A percentile compares a stretch with the other conserved stretches of the same genome.
Evolutionary conservation across 1,140 invertebrate species (phyloP).

Genomic region (Lineus longissimus): DNA sequence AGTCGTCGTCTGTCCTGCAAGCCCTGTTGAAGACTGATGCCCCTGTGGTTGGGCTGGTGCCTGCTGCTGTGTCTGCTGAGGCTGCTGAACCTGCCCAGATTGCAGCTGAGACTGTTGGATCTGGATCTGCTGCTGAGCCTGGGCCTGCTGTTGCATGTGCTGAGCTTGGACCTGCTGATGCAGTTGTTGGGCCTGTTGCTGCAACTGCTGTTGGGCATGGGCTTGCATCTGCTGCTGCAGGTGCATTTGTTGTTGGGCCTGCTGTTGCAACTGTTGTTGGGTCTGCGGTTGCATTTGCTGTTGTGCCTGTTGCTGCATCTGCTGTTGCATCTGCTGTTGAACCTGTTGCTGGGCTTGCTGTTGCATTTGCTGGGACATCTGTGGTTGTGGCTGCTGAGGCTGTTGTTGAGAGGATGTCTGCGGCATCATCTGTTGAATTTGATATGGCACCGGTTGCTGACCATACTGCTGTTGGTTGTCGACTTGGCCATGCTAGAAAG

Average conservation of each 20-base stretch:
- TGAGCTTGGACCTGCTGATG: constrained; percentile 4
- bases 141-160: constrained; percentile 15
- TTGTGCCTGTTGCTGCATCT: neutral
- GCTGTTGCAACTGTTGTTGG: neutral
- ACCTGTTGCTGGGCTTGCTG: neutral
- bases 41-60: too few species aligned
- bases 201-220: constrained; percentile 10
- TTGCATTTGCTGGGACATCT: constrained; percentile 11
- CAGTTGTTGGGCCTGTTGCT: neutral
- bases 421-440: neutral
- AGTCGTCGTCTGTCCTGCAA: too few species aligned
- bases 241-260: neutral
- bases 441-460: constrained; percentile 6
- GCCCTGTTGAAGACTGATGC: too few species aligned
- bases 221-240: constrained; percentile 1
- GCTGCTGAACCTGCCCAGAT: too few species aligned
- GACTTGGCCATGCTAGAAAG: neutral
- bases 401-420: constrained; percentile 6
- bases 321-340: constrained; percentile 2
- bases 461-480: constrained; percentile 11
- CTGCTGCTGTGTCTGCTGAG: too few species aligned
- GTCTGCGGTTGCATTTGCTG: too few species aligned
- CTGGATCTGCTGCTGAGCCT: constrained; percentile 9
- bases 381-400: constrained; percentile 9
- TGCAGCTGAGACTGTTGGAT: too few species aligned